Base-by-base conservation (phyloP, 2,888 invertebrate genomes). In the Lysandra bellargus region DNA sequence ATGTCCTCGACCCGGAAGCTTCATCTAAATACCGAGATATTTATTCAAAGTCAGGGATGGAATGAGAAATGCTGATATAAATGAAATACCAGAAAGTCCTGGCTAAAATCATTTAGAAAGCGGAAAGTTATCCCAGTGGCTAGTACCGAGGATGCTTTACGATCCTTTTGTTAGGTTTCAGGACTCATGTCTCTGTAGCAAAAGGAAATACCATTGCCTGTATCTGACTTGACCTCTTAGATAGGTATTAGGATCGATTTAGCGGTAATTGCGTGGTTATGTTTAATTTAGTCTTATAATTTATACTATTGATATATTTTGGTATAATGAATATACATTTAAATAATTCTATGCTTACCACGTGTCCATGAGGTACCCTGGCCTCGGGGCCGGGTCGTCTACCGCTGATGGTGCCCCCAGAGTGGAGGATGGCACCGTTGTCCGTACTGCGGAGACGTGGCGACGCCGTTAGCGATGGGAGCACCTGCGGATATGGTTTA, bases 341-440 rank as follows among this genome's bases (percentile, higher is more conserved):
- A 30, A 61, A 33, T 64, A 49, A 57, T 33, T 7, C 64, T 30
- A 30, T 30, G 57, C 87, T 86, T 83, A 93, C 94, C 87, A 90
- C 90, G 83, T 92, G 91, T 80, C 92, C 92, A 76, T 90, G 90
- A 1, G 90, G 88, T 1, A 87, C 84, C 79, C 89, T 87, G 33
- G 86, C 84, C 6, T 92, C 92, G 60, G 86, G 87, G 61, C 86
- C 88, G 12, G 95, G 95, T 79, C 95, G 95, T 80, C 97, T 94
- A 4, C 97, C 97, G 84, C 97, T 97, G 87, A 98, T 96, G 82
- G 98, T 98, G 78, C 98, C 98, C 0, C 97, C 98, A 5, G 97
- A 96, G 84, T 97, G 97, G 79, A 98, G 92, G 86, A 98, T 97
- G 85, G 96, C 96, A 78, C 98, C 98, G 91, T 98, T 98, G 89